phyloP scores from a whole-genome alignment of 2,888 invertebrate species.

The Mimumesa dahlbomi region DNA sequence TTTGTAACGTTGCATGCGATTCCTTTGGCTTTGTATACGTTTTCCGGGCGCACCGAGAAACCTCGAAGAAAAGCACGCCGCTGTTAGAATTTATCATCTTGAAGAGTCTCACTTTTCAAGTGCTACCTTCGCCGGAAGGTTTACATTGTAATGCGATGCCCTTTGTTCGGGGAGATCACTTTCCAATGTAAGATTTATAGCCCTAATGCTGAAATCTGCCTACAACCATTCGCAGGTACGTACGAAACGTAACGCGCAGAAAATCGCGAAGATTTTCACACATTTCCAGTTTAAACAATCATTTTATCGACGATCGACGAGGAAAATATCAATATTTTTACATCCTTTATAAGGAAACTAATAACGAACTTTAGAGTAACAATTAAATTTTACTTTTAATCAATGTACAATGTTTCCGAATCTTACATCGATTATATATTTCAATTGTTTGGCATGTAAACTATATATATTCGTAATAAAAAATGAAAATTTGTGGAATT shows the following conservation, averaged over 20 bases:
- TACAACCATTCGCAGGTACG: constrained; percentile 13
- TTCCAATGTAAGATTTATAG: constrained; percentile 36
- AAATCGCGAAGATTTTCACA: background rate
- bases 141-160: constrained; percentile 41
- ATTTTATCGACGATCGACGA: no score
- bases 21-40: background rate
- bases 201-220: constrained; percentile 15
- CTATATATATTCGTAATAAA: no score
- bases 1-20: background rate
- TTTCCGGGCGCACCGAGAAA: constrained; percentile 2
- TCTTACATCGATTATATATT: no score
- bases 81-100: constrained; percentile 11
- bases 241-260: background rate
- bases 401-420: no score
- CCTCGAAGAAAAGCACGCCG: background rate
- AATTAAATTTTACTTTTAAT: no score
- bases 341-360: no score
- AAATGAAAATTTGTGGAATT: no score
- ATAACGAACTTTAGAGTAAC: no score
- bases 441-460: no score
- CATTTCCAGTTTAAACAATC: no score
- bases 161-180: constrained; percentile 36
- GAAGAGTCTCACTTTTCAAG: constrained; percentile 32
- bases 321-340: no score
- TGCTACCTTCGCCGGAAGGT: constrained; percentile 16